Evolutionary conservation across 2,113 vertebrate genomes (phyloP).

Genomic region (Ochotona curzoniae): DNA sequence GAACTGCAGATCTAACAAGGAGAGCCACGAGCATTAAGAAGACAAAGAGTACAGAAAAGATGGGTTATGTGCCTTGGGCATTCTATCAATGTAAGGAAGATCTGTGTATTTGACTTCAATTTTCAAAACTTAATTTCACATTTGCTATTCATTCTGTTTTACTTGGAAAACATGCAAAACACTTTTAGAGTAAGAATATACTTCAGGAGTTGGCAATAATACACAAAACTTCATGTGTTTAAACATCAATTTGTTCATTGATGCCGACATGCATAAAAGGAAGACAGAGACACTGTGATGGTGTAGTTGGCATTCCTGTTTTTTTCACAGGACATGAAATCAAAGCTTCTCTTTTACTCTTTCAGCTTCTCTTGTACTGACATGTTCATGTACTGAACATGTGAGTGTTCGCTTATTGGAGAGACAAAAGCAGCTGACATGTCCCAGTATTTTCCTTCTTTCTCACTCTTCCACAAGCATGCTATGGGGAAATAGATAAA

Average conservation of each 20-base stretch:
- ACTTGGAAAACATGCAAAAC: neutral
- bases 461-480: neutral
- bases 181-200: neutral
- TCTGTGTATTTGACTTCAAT: neutral
- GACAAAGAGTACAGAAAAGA: neutral
- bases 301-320: no score
- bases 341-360: no score
- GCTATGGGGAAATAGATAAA: accelerated
- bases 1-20: neutral
- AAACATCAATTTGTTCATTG: no score
- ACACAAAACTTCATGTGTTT: neutral
- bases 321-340: no score
- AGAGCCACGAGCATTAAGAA: neutral
- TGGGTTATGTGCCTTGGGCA: neutral
- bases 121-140: neutral
- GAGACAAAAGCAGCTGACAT: no score
- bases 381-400: no score
- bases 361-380: no score
- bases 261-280: no score
- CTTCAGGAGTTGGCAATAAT: neutral
- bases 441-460: neutral
- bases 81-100: neutral
- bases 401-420: no score
- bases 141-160: neutral
- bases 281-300: no score